phyloP scores from a whole-genome alignment of 2,888 invertebrate genomes.

The Orthonevra nobilis region DNA sequence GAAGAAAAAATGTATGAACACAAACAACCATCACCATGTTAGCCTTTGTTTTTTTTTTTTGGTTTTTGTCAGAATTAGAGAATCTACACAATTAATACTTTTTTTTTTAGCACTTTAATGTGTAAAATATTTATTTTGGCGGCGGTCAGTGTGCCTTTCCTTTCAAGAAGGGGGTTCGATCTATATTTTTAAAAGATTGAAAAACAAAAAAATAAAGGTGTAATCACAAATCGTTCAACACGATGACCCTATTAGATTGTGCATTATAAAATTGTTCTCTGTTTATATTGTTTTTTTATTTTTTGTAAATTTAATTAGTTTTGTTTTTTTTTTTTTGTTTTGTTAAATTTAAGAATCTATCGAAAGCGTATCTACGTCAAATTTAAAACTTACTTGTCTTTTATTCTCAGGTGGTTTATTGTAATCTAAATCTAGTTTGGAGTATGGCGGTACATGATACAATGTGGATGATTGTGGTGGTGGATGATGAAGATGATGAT shows the following conservation, averaged over 20 bases:
- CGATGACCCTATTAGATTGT: slow-evolving; percentile 65
- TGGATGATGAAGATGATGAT: slow-evolving; percentile 72
- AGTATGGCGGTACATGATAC: slow-evolving; percentile 76
- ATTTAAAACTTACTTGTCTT: slow-evolving; percentile 81
- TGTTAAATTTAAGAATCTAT: slow-evolving; percentile 81
- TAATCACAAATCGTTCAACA: slow-evolving; percentile 49
- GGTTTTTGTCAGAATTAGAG: not conserved
- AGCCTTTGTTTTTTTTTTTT: too few species aligned
- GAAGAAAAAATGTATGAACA: not conserved
- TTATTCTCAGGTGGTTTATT: slow-evolving; percentile 80
- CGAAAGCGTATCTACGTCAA: slow-evolving; percentile 81
- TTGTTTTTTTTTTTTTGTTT: slow-evolving; percentile 58
- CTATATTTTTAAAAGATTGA: slow-evolving; percentile 26
- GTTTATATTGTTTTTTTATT: slow-evolving; percentile 25
- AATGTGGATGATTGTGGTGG: slow-evolving; percentile 72
- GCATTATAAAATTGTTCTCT: slow-evolving; percentile 60
- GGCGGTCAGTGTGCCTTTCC: slow-evolving; percentile 5
- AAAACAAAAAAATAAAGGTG: too few species aligned
- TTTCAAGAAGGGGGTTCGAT: too few species aligned
- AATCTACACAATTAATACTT: slow-evolving; percentile 8
- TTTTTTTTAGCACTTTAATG: slow-evolving; percentile 31
- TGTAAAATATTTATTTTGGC: slow-evolving; percentile 6
- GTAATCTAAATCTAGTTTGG: slow-evolving; percentile 81
- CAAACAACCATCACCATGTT: slow-evolving; percentile 62
- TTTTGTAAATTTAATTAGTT: too few species aligned